phyloP scores from a whole-genome alignment of 2,797 vertebrate species.

The Muscicapa striata region DNA sequence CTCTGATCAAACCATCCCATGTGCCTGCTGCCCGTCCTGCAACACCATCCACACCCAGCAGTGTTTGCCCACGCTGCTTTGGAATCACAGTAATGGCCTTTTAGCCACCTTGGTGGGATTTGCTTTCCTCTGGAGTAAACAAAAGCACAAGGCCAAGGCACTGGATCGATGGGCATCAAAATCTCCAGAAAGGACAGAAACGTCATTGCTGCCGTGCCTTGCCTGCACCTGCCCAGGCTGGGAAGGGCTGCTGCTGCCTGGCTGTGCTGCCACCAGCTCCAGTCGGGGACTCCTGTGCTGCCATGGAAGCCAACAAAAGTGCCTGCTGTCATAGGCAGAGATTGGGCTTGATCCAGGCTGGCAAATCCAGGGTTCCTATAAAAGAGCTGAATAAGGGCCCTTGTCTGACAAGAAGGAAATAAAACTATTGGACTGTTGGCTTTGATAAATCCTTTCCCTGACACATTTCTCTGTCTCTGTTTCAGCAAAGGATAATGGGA shows the following conservation, averaged over 20 bases:
- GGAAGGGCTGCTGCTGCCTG: background rate
- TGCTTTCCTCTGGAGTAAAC: background rate
- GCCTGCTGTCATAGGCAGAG: background rate
- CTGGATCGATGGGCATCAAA: background rate
- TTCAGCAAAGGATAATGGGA: conserved; percentile 39
- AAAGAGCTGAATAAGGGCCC: conserved; percentile 31
- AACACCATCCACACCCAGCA: background rate
- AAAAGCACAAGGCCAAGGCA: background rate
- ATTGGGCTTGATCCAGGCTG: conserved; percentile 12
- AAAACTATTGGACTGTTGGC: conserved; percentile 40
- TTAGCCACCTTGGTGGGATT: background rate
- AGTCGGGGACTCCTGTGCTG: background rate
- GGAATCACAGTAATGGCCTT: background rate
- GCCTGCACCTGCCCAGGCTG: background rate
- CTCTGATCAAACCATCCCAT: background rate
- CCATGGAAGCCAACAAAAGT: background rate
- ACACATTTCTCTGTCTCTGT: conserved; percentile 33
- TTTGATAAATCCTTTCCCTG: conserved; percentile 58
- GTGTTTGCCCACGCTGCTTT: background rate
- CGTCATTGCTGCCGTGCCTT: background rate
- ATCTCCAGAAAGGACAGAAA: background rate
- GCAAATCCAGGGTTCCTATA: background rate
- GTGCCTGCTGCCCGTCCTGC: background rate
- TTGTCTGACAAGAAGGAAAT: conserved; percentile 46
- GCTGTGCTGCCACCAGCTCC: background rate